These are phyloP conservation scores for Temnothorax nylanderi DNA, from an alignment of 1,140 invertebrate genomes.

Conservation along the genomic window DNA sequence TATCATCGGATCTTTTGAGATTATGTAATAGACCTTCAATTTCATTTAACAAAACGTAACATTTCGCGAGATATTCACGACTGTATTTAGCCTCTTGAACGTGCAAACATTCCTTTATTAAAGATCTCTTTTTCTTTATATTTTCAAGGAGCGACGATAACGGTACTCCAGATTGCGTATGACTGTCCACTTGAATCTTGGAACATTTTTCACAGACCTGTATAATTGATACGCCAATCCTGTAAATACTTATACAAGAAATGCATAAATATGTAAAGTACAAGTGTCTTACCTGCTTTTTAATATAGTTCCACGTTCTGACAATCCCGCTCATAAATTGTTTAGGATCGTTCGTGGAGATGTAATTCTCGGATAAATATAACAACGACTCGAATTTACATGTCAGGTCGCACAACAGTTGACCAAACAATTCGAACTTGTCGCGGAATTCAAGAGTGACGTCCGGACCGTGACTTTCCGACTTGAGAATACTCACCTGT, in stretches of 20 bases:
- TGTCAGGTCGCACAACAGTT: conserved; percentile 60
- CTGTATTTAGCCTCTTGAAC: conserved; percentile 59
- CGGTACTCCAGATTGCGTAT: conserved; percentile 69
- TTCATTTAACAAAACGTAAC: conserved; percentile 70
- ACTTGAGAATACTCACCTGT: conserved; percentile 69
- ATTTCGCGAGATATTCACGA: conserved; percentile 65
- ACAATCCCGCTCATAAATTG: conserved; percentile 71
- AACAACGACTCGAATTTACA: conserved; percentile 73
- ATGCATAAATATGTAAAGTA: conserved; percentile 31
- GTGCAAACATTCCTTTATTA: conserved; percentile 68
- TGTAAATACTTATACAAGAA: conserved; percentile 33
- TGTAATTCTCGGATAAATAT: conserved; percentile 61
- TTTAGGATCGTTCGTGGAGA: conserved; percentile 62
- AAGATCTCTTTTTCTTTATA: conserved; percentile 70
- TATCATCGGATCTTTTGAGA: conserved; percentile 73
- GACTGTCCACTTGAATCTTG: conserved; percentile 73
- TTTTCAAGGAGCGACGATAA: conserved; percentile 72
- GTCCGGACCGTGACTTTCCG: conserved; percentile 62
- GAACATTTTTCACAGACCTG: conserved; percentile 73
- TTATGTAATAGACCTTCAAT: conserved; percentile 65
- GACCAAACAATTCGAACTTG: conserved; percentile 69
- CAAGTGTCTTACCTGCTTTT: conserved; percentile 68
- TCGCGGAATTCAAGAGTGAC: conserved; percentile 69
- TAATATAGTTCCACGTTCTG: conserved; percentile 68
- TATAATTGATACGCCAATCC: neutral